phyloP scores from a whole-genome alignment of 2,888 invertebrate genomes.

The Idaea biselata region DNA sequence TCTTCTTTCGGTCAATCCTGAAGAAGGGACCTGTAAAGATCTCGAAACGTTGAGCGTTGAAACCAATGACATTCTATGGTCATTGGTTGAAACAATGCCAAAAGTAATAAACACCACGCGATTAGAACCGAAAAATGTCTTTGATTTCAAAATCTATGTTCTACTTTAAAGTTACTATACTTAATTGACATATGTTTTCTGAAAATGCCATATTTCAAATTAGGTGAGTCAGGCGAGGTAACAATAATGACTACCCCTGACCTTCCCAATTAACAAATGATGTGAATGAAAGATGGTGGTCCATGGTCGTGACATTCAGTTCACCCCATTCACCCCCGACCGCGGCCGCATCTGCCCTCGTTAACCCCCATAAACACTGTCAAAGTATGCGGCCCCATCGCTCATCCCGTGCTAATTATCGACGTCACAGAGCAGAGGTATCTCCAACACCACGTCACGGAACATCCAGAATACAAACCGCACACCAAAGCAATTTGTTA shows the following conservation, averaged over 20 bases:
- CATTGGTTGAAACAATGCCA: too few species aligned
- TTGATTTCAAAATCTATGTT: too few species aligned
- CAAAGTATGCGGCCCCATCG: slow-evolving; percentile 54
- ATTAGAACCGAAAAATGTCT: too few species aligned
- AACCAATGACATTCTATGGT: too few species aligned
- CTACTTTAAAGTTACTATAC: too few species aligned
- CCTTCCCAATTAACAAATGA: slow-evolving; percentile 1
- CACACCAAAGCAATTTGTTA: slow-evolving; percentile 51
- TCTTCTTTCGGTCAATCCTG: too few species aligned
- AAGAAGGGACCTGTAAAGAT: too few species aligned
- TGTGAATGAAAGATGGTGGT: slow-evolving; percentile 3
- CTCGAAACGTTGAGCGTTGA: too few species aligned
- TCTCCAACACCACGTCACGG: slow-evolving; percentile 6
- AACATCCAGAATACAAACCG: slow-evolving; percentile 17
- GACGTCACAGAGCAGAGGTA: slow-evolving; percentile 21
- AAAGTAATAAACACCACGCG: too few species aligned
- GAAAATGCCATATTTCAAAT: neutral
- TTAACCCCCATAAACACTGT: slow-evolving; percentile 64
- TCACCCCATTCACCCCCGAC: slow-evolving; percentile 12
- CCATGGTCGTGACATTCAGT: slow-evolving; percentile 12
- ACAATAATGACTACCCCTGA: neutral
- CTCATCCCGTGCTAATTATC: slow-evolving; percentile 67
- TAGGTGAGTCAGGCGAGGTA: neutral
- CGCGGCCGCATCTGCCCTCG: slow-evolving; percentile 55
- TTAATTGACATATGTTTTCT: neutral